Base-by-base conservation (phyloP, 1,140 invertebrate species). In the Zaprionus vittiger region DNA sequence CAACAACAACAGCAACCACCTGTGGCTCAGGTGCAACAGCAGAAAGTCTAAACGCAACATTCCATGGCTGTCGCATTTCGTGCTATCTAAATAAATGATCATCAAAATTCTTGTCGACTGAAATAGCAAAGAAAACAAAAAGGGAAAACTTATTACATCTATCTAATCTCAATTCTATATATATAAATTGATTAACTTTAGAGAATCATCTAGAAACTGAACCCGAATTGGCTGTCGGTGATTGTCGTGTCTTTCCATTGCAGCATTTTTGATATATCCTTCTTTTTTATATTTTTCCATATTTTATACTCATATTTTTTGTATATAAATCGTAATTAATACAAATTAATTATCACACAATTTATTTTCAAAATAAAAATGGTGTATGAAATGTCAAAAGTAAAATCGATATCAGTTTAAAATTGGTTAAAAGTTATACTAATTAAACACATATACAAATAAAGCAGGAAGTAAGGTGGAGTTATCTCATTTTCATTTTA, bases 41-140 rank as follows among this genome's bases (percentile, higher is more conserved):
- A 71, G 26, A 68, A 75, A 73, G 73, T 77, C 14, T 70, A 83
- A 76, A 41, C 61, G 22, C 44, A 84, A 62, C 78, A 84, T 84
- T 84, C 81, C 81, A n/a, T 69, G 15, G 65, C 24, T 59, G 49
- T 49, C 26, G 64, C 75, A 71, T 82, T 73, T 77, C 11, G 47
- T 49, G 44, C 24, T 56, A 67, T 11, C 12, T 38, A 31, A 76
- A 69, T 47, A 47, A 47, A 55, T 47, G 52, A 54, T 54, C 55
- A 61, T 66, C 54, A 61, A 60, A 73, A 76, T 61, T 72, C 26
- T 69, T 64, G 74, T 79, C 63, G 76, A 80, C 81, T 83, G 64
- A 83, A 79, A 67, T 69, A 75, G 75, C 54, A 56, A 49, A 57
- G 15, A 73, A 60, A 47, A 47, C 41, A 52, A 52, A 20, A 52